phyloP scores from a whole-genome alignment of 2,888 invertebrate genomes.

The Mimachlamys varia region DNA sequence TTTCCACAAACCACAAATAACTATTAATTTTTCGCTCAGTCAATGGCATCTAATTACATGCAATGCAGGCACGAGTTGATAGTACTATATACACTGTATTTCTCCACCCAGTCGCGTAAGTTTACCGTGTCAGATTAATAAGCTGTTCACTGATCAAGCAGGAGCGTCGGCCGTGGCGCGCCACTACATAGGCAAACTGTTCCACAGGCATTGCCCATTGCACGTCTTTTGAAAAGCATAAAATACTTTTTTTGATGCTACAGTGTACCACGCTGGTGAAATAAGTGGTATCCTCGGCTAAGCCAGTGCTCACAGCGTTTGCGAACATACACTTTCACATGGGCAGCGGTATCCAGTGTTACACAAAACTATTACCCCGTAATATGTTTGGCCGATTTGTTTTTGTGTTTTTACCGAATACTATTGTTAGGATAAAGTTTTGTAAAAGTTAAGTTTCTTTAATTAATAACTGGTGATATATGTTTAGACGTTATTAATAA shows the following conservation, averaged over 20 bases:
- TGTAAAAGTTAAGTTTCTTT: no score
- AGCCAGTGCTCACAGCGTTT: neutral
- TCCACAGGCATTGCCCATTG: no score
- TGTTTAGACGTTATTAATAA: no score
- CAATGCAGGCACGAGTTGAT: neutral
- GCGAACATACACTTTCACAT: no score
- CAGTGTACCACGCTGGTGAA: neutral
- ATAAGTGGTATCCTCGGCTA: neutral
- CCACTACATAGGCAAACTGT: neutral
- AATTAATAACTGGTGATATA: no score
- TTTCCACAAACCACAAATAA: slow-evolving; percentile 16
- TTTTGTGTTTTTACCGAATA: no score
- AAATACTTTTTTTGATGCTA: no score
- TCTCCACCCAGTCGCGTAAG: neutral
- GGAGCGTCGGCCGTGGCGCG: neutral
- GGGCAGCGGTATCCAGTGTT: no score
- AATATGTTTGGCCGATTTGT: no score
- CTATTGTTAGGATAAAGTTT: no score
- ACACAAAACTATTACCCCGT: no score
- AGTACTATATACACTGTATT: neutral
- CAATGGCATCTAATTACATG: slow-evolving; percentile 22
- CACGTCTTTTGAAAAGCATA: no score
- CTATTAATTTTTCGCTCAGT: slow-evolving; percentile 31
- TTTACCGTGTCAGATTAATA: neutral
- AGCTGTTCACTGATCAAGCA: neutral